Conservation (phyloP, 2,888 invertebrate genomes). For the Tricholauxania praeusta region DNA sequence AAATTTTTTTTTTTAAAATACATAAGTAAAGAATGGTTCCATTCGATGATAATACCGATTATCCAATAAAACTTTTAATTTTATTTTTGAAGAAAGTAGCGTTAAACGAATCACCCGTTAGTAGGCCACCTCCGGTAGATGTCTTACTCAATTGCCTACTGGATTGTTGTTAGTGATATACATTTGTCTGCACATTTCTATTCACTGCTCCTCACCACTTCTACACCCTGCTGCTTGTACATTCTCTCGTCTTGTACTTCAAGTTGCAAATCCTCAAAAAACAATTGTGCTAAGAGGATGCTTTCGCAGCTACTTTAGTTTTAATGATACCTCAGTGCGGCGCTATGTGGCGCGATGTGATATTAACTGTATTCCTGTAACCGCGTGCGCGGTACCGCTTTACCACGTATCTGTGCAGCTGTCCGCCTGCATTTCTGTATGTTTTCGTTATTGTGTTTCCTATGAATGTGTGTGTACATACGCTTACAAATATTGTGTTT, state of each 20-base stretch:
- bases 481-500: not conserved
- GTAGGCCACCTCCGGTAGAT: too few relatives aligned
- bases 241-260: conserved; percentile 17
- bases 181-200: too few relatives aligned
- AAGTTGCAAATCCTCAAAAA: conserved; percentile 45
- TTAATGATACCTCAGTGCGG: conserved; percentile 39
- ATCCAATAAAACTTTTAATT: too few relatives aligned
- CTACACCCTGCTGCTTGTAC: not conserved
- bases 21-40: too few relatives aligned
- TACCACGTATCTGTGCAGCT: not conserved
- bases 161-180: too few relatives aligned
- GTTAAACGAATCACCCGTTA: too few relatives aligned
- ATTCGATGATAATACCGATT: too few relatives aligned
- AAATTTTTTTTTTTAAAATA: too few relatives aligned
- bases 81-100: too few relatives aligned
- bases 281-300: conserved; percentile 49
- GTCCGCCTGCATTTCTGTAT: not conserved
- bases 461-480: not conserved
- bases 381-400: not conserved
- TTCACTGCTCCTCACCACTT: not conserved
- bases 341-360: not conserved
- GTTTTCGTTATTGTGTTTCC: not conserved
- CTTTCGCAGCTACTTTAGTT: conserved; percentile 47
- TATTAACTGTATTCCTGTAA: conserved; percentile 7
- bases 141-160: too few relatives aligned